Percentiles rank a stretch among this genome's conserved stretches.
Conservation (phyloP, 2,797 vertebrate species). For the Bradypus variegatus region DNA sequence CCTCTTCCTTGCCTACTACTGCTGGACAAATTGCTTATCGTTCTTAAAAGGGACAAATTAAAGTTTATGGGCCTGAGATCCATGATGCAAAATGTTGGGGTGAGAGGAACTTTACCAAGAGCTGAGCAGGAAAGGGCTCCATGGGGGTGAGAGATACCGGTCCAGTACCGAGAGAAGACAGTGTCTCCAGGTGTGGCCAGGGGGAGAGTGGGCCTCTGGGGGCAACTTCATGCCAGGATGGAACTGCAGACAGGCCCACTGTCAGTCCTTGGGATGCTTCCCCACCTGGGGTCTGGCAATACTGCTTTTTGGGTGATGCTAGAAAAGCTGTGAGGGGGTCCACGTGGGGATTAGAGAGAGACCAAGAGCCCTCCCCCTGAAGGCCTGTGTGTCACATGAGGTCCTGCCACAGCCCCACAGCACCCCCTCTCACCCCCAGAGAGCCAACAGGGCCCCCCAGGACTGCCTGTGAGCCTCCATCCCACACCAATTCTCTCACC, state of each 20-base stretch:
- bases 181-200: not conserved
- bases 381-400: too few relatives aligned
- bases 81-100: not conserved
- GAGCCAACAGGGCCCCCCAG: not conserved
- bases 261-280: not conserved
- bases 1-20: not conserved
- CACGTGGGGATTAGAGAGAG: not conserved
- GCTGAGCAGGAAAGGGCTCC: not conserved
- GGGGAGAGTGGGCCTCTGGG: too few relatives aligned
- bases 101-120: not conserved
- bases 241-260: not conserved
- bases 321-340: not conserved
- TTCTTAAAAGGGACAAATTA: not conserved
- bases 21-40: not conserved
- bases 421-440: not conserved
- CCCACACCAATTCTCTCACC: too few relatives aligned
- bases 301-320: accelerated
- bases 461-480: accelerated
- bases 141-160: too few relatives aligned
- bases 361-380: accelerated
- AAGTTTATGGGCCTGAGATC: not conserved
- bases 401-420: not conserved
- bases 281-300: not conserved
- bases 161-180: not conserved
- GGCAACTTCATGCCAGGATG: not conserved